Evolutionary conservation across 2,113 vertebrate genomes (phyloP), one percentile per base, ranked within the genome.

Genomic region (Rallus limicola): DNA sequence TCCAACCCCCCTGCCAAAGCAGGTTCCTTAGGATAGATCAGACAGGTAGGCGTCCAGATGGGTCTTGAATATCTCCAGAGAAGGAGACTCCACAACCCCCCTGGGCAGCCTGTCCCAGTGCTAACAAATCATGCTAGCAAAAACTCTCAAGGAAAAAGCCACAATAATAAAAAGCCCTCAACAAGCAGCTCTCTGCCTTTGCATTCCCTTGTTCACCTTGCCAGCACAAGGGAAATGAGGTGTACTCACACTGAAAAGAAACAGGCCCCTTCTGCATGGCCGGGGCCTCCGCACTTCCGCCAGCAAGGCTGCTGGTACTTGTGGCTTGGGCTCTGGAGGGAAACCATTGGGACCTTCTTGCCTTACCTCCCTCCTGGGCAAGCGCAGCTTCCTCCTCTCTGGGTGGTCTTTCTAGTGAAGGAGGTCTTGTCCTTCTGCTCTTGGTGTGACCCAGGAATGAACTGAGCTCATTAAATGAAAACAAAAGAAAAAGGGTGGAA

Each of bases 361-460:
- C 71, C 69, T 84, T 90, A 68, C 72, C 48, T 95, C 95, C 38
- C 76, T 86, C 38, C 48, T 53, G 64, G 69, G 58, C 56, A 83
- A 88, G 64, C 3, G 0, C 42, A 64, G 58, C 82, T 80, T 96
- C 71, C 75, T 79, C 11, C 91, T 92, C 50, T 81, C 69, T 97
- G 96, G 90, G 95, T 96, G 96, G 92, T 95, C 95, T 82, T 82
- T 33, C 88, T 69, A 82, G 74, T 71, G 58, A 78, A 38, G 77
- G 86, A 84, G 50, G 88, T 84, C 90, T 92, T 90, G 74, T 95
- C 80, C 90, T 95, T 84, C 72, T 13, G 16, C 82, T 92, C 52
- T 77, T 68, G 58, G 29, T 67, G 38, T 94, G 96, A 96, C 96
- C 90, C 58, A 78, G 76, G 90, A 70, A 28, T 90, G 90, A 97